Base-by-base conservation (phyloP, 2,888 invertebrate genomes). In the Apotomis turbidana region DNA sequence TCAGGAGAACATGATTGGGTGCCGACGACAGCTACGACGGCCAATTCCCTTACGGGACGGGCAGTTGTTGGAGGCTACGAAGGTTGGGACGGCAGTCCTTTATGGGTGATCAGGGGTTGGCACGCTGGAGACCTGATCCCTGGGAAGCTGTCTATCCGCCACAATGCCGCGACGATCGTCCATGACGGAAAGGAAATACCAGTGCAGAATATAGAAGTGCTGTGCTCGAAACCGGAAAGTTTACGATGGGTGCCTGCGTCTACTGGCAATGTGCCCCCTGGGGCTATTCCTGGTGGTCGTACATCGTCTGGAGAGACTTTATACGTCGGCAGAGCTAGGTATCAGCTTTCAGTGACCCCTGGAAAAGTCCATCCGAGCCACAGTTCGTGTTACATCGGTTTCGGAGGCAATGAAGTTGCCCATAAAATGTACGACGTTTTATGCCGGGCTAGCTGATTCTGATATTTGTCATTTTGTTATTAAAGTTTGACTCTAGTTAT, bases 281-380 rank as follows among this genome's bases (percentile, higher is more conserved):
- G 93, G 10, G 95, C 95, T 0, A 90, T 95, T 41, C 84, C 90
- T 66, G 95, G 94, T 0, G 95, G 95, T 0, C 87, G 87, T 59
- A 94, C 94, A 0, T 71, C 80, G 0, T 80, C 87, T 4, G 94
- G 94, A 4, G 94, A 94, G 79, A 89, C 90, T 4, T 77, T 95
- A 13, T 95, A 94, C 78, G 90, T 95, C 0, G 95, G 94, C 0
- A 87, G 95, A 75, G 94, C 94, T 0, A 85, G 90, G 52, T 94
- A 95, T 79, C 94, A 94, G 80, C 88, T 94, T 8, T 94, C 94
- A 0, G 83, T 94, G 8, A 93, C 95, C 4, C 94, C 95, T 3
- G 95, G 95, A 9, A 95, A 95, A 79, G 85, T 95, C 5, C 91
- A 93, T 4, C 92, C 92, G 0, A 90, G 90, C 68, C 90, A 90